Conservation (phyloP, 2,797 vertebrate species). For the Tapera naevia region DNA sequence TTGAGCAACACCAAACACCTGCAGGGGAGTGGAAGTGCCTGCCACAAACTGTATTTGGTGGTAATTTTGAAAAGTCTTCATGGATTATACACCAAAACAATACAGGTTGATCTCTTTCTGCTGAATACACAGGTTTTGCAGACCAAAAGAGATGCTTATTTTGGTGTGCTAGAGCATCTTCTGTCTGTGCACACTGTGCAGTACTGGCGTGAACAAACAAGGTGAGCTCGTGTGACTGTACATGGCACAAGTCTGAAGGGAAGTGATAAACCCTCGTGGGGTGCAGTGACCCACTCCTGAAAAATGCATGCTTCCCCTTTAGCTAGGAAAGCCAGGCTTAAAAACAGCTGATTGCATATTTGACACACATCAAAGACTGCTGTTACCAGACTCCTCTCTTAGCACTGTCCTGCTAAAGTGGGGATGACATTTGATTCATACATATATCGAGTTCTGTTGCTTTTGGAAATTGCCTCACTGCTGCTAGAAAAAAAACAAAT, state of each 20-base stretch:
- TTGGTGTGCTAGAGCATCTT: neutral
- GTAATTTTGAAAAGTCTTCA: neutral
- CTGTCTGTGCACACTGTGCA: neutral
- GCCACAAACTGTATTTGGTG: fast-evolving
- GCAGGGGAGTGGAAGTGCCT: neutral
- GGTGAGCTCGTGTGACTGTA: neutral
- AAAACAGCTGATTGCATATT: neutral
- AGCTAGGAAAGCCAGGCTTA: neutral
- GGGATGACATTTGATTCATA: neutral
- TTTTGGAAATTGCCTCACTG: neutral
- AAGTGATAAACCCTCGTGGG: neutral
- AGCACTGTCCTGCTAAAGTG: neutral
- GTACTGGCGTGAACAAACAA: neutral
- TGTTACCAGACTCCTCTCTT: neutral
- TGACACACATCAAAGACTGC: neutral
- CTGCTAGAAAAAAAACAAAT: neutral
- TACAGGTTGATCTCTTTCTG: neutral
- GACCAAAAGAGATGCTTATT: neutral
- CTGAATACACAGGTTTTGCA: neutral
- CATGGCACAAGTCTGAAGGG: neutral
- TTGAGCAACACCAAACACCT: neutral
- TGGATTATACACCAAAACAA: fast-evolving
- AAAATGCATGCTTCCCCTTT: neutral
- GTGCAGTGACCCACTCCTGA: neutral
- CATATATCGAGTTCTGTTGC: neutral